These are phyloP conservation scores for Atta texana DNA, from an alignment of 1,140 invertebrate genomes.

Conservation along the genomic window DNA sequence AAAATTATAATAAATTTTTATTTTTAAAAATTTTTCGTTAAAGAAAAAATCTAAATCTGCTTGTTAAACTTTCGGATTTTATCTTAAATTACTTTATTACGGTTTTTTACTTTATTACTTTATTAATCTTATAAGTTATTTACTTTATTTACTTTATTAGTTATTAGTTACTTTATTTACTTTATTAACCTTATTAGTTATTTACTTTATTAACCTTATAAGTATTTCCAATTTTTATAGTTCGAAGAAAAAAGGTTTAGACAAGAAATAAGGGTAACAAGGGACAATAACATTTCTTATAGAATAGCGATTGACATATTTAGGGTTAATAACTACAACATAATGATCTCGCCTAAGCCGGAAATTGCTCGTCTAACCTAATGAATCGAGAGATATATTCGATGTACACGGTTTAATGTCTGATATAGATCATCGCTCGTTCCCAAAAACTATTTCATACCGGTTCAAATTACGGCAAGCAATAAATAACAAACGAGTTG, in stretches of 20 bases:
- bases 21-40: not conserved
- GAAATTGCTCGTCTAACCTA: slow-evolving; percentile 12
- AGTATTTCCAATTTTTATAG: not conserved
- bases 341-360: not conserved
- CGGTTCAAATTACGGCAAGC: not conserved
- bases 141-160: too few species aligned
- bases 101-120: too few species aligned
- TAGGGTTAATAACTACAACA: slow-evolving; percentile 13
- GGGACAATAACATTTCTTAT: not conserved
- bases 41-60: not conserved
- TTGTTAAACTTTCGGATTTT: not conserved
- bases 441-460: slow-evolving; percentile 29
- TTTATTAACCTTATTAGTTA: too few species aligned
- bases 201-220: not conserved
- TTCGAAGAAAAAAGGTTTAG: not conserved
- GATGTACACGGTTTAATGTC: not conserved
- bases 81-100: not conserved
- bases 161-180: too few species aligned
- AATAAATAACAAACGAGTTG: slow-evolving; percentile 34
- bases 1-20: not conserved
- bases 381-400: slow-evolving; percentile 20
- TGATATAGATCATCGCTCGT: slow-evolving; percentile 16
- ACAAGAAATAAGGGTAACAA: not conserved
- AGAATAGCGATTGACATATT: not conserved
- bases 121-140: not conserved